phyloP scores from a whole-genome alignment of 2,113 vertebrate species.

The Brachirus orientalis region DNA sequence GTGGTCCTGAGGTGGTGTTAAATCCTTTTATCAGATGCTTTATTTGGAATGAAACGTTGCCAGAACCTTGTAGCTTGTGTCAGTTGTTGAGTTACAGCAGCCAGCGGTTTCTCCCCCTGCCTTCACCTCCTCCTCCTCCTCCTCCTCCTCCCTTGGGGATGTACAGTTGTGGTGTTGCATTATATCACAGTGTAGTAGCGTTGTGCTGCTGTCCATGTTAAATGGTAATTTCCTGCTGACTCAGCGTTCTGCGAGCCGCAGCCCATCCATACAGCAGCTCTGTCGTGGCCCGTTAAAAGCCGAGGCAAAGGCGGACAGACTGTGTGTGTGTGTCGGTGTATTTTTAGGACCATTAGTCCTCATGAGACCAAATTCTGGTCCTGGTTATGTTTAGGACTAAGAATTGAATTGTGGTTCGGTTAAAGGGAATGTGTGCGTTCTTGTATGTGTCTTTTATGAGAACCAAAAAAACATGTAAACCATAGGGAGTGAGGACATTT shows the following conservation, averaged over 20 bases:
- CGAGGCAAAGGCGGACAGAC: slow-evolving; percentile 52
- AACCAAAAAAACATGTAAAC: no score
- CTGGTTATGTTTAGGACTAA: no score
- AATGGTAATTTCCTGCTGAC: slow-evolving; percentile 76
- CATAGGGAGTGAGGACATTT: no score
- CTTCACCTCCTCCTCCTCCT: background rate
- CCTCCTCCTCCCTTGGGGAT: slow-evolving; percentile 18
- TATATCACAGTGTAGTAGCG: slow-evolving; percentile 55
- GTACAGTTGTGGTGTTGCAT: slow-evolving; percentile 44
- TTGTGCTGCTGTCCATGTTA: slow-evolving; percentile 50
- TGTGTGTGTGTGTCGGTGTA: slow-evolving; percentile 2
- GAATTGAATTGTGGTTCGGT: no score
- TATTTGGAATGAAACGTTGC: slow-evolving; percentile 19
- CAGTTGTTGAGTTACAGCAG: slow-evolving; percentile 32
- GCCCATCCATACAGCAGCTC: slow-evolving; percentile 63
- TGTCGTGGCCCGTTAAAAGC: slow-evolving; percentile 60
- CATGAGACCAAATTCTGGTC: no score
- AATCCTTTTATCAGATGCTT: slow-evolving; percentile 16
- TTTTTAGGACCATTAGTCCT: no score
- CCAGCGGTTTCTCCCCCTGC: slow-evolving; percentile 3
- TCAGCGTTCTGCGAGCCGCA: slow-evolving; percentile 50
- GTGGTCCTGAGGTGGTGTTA: slow-evolving; percentile 13
- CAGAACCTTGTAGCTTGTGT: background rate
- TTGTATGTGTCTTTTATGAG: background rate
- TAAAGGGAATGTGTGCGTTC: background rate